These are phyloP conservation scores for Clunio marinus DNA, from an alignment of 2,888 invertebrate genomes.

Conservation along the genomic window DNA sequence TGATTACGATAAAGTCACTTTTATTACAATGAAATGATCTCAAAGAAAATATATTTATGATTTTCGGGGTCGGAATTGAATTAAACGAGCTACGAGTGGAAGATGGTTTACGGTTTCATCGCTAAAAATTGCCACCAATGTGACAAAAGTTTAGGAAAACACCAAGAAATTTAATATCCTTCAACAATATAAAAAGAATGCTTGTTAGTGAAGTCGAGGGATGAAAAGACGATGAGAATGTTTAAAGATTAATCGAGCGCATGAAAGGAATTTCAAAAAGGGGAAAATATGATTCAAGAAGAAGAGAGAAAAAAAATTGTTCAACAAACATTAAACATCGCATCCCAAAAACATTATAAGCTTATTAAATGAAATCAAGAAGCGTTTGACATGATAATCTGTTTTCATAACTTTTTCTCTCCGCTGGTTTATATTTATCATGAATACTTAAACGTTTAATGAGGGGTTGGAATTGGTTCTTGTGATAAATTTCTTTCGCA, in stretches of 20 bases:
- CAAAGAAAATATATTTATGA: constrained; percentile 18
- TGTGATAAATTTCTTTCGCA: not conserved
- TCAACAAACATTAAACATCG: not conserved
- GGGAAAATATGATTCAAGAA: not conserved
- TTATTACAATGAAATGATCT: constrained; percentile 11
- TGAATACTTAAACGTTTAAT: constrained; percentile 25
- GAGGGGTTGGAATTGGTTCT: constrained; percentile 8
- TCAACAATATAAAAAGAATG: not conserved
- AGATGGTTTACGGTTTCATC: not conserved
- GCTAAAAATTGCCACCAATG: not conserved
- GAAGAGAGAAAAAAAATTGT: not conserved
- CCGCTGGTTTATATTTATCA: not conserved
- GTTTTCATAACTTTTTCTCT: constrained; percentile 23
- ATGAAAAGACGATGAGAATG: not conserved
- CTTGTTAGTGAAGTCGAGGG: no score
- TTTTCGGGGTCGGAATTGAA: constrained; percentile 7
- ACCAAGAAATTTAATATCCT: constrained; percentile 13
- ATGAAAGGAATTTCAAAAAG: constrained; percentile 11
- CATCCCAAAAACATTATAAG: constrained; percentile 12
- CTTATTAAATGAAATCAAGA: constrained; percentile 29
- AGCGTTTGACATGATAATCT: constrained; percentile 27
- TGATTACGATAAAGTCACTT: constrained; percentile 22
- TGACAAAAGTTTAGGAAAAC: not conserved
- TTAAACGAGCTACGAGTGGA: not conserved
- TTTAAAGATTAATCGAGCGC: constrained; percentile 26